Conservation (phyloP, 2,113 vertebrate genomes). For the Ibidorhyncha struthersii region DNA sequence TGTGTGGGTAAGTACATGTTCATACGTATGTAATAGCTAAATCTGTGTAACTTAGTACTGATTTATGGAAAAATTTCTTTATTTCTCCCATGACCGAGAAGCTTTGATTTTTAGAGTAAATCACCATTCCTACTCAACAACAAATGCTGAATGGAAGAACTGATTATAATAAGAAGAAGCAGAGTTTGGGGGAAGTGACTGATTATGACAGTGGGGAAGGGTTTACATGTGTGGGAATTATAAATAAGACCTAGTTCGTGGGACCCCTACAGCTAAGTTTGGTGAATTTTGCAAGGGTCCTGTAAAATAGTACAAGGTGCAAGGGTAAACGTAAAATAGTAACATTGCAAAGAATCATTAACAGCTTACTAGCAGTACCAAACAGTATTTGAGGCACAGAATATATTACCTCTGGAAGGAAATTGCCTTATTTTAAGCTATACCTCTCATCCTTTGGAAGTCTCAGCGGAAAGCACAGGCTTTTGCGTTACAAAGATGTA, state of each 20-base stretch:
- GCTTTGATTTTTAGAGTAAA: not conserved
- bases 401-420: not conserved
- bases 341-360: not conserved
- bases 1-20: not conserved
- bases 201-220: not conserved
- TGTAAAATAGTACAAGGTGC: not conserved
- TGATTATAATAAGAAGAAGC: not conserved
- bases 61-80: not conserved
- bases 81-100: not conserved
- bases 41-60: not conserved
- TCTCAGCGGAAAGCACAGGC: not conserved
- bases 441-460: not conserved
- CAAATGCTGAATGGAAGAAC: not conserved
- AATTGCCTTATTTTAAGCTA: constrained; percentile 19
- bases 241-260: not conserved
- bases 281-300: not conserved
- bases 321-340: not conserved
- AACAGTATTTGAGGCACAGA: not conserved
- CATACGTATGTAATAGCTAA: accelerated
- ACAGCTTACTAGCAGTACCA: not conserved
- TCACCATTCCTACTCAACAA: not conserved
- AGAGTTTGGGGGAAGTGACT: not conserved
- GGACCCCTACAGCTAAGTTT: not conserved
- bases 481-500: not conserved
- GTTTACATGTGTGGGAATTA: not conserved